Evolutionary conservation across 2,888 invertebrate species (phyloP).

Genomic region (Saturnia japonica): DNA sequence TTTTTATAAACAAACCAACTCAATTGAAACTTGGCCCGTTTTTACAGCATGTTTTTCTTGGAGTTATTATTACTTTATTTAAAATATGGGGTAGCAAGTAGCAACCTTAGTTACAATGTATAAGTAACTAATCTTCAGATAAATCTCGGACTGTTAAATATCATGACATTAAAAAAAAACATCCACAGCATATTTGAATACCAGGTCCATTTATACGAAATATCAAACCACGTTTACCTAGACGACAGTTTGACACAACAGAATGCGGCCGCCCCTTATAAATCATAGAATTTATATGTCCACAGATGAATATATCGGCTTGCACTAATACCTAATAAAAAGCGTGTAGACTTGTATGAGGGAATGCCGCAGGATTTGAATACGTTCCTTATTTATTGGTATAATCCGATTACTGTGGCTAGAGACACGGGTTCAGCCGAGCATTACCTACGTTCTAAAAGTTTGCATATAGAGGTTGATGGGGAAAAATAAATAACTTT

Average conservation of each 20-base stretch:
- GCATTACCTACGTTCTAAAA: constrained; percentile 41
- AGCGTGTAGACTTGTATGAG: constrained; percentile 36
- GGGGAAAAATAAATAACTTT: background rate
- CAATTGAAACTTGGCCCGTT: too few species aligned
- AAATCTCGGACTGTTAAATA: background rate
- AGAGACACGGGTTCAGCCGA: constrained; percentile 43
- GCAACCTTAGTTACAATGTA: background rate
- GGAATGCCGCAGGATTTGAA: constrained; percentile 51
- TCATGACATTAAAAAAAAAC: background rate
- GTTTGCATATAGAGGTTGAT: constrained; percentile 42
- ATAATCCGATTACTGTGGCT: constrained; percentile 67
- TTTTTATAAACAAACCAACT: too few species aligned
- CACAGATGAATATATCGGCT: constrained; percentile 33
- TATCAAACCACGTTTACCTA: constrained; percentile 1
- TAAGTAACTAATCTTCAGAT: background rate
- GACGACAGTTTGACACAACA: constrained; percentile 23
- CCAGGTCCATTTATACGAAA: background rate
- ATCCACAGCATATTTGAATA: background rate
- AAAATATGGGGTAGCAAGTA: too few species aligned
- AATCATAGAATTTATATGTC: constrained; percentile 40
- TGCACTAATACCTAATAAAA: constrained; percentile 43
- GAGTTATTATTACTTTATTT: too few species aligned
- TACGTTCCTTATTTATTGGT: constrained; percentile 69
- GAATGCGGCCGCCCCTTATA: constrained; percentile 27
- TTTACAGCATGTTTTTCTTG: too few species aligned